phyloP scores from a whole-genome alignment of 2,888 invertebrate genomes.

The Caprella mutica region DNA sequence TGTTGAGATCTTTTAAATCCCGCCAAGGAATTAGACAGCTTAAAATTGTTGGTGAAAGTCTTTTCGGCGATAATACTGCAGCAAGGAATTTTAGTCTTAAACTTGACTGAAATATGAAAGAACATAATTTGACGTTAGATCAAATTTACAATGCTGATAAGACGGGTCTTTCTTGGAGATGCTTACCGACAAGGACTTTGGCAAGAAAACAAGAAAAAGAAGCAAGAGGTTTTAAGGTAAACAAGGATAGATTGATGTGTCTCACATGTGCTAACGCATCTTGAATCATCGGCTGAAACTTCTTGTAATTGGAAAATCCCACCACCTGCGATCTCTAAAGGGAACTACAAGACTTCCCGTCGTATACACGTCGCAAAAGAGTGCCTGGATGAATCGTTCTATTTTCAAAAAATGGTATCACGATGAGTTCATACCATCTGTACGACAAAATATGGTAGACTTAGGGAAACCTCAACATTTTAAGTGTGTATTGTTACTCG shows the following conservation, averaged over 20 bases:
- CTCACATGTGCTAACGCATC: not conserved
- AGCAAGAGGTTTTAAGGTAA: conserved; percentile 1
- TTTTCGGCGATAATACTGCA: not conserved
- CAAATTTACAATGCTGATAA: not conserved
- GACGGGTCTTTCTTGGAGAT: not conserved
- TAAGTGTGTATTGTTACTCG: not conserved
- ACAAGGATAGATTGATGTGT: conserved; percentile 3
- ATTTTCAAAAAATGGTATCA: conserved; percentile 1
- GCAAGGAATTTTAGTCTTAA: not conserved
- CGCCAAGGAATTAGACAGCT: conserved; percentile 2
- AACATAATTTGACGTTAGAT: not conserved
- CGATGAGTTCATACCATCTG: not conserved
- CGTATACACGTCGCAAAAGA: not conserved
- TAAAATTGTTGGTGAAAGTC: conserved; percentile 1
- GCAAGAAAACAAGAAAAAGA: not conserved
- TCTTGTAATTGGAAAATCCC: conserved; percentile 1
- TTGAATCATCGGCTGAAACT: not conserved
- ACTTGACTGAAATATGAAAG: not conserved
- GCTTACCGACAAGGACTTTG: not conserved
- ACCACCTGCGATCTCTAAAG: not conserved
- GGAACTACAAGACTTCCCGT: not conserved
- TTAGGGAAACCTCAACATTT: not conserved
- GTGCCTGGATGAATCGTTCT: not conserved
- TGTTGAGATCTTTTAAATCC: not conserved
- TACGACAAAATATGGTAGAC: not conserved